Evolutionary conservation across 2,113 vertebrate species (phyloP).

Genomic region (Budorcas taxicolor): DNA sequence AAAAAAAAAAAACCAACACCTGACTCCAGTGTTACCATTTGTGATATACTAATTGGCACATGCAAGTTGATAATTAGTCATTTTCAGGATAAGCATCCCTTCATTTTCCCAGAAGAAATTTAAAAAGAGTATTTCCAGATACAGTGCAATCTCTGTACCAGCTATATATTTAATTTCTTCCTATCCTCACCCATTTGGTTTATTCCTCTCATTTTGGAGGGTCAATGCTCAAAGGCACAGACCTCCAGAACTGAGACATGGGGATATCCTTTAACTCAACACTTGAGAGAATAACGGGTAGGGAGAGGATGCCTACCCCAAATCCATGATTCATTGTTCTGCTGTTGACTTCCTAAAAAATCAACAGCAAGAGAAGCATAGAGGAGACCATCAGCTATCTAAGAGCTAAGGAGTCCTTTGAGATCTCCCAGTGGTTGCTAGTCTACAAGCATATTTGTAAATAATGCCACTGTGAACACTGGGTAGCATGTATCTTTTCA

Average conservation of each 20-base stretch:
- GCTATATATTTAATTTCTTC: neutral
- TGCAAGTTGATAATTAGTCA: neutral
- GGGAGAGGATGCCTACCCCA: neutral
- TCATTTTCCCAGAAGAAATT: neutral
- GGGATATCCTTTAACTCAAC: neutral
- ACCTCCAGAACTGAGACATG: neutral
- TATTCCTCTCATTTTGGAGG: neutral
- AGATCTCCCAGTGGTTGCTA: neutral
- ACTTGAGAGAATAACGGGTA: neutral
- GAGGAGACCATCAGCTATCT: neutral
- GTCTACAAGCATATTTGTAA: neutral
- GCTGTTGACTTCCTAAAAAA: neutral
- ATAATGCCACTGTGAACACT: neutral
- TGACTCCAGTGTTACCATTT: neutral
- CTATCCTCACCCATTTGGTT: neutral
- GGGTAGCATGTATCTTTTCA: neutral
- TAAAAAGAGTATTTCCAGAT: neutral
- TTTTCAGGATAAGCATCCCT: neutral
- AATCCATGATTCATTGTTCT: neutral
- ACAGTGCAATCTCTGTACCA: neutral
- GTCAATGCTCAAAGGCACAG: neutral
- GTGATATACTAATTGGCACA: neutral
- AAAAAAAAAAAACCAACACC: neutral
- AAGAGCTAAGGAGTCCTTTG: neutral
- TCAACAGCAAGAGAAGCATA: neutral